phyloP scores from a whole-genome alignment of 1,140 invertebrate genomes.

The Maniola jurtina region DNA sequence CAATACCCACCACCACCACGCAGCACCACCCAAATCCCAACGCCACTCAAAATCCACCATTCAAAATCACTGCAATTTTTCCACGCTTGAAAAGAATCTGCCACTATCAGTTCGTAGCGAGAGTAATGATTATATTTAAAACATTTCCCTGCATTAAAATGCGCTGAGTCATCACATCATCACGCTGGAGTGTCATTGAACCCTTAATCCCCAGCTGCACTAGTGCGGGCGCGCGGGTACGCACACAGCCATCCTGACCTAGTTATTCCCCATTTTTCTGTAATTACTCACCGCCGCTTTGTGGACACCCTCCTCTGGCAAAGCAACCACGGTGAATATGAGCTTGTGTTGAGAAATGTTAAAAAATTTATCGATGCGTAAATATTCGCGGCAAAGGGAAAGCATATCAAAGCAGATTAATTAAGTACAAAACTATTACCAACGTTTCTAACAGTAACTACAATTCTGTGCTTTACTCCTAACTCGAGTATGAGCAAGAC shows the following conservation, averaged over 20 bases:
- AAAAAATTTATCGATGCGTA: conserved; percentile 12
- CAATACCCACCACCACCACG: too few relatives aligned
- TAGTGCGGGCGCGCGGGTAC: conserved; percentile 32
- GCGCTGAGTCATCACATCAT: conserved; percentile 26
- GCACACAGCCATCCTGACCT: conserved; percentile 62
- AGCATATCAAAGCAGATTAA: too few relatives aligned
- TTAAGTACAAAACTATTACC: too few relatives aligned
- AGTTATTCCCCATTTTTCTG: conserved; percentile 72
- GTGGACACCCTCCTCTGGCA: conserved; percentile 49
- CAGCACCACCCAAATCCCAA: too few relatives aligned
- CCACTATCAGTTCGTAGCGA: background rate
- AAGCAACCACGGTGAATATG: conserved; percentile 38
- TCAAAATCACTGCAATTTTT: too few relatives aligned
- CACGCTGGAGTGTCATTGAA: conserved; percentile 38
- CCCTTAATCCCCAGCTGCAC: conserved; percentile 36
- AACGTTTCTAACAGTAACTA: too few relatives aligned
- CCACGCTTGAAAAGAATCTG: background rate
- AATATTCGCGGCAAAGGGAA: background rate
- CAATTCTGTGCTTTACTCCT: too few relatives aligned
- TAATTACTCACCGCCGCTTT: conserved; percentile 67
- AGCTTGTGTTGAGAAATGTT: conserved; percentile 10
- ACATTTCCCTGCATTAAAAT: conserved; percentile 6
- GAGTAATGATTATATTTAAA: background rate
- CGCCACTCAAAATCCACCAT: too few relatives aligned
- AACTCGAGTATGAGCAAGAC: too few relatives aligned